Evolutionary conservation across 2,888 invertebrate genomes (phyloP), one percentile per base, ranked within the genome.

Genomic region (Ptycholaimellus sp.): DNA sequence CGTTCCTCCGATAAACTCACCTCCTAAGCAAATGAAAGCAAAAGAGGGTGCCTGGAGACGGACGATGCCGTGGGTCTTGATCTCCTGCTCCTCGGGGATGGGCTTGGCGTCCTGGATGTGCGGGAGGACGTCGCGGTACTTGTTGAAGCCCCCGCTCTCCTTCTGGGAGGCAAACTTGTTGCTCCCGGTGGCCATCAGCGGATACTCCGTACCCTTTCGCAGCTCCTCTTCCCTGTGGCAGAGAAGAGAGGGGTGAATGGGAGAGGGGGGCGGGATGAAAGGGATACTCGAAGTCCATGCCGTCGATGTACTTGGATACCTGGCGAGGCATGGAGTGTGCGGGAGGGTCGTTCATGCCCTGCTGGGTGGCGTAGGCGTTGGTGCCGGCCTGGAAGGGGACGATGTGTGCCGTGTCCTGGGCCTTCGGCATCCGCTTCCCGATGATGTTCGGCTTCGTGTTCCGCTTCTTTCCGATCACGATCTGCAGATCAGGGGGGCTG

Each of bases 11-110:
- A 40, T 30, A 23, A 30, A 32, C 21, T 40, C 35, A 27, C 35
- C 11, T 16, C 13, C 19, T n/a, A 25, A 34, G 13, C 4, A 2
- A 25, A 34, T 11, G n/a, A n/a, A 23, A n/a, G 5, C 4, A 21
- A 9, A 20, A 33, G 20, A 14, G 17, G 17, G 14, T 38, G 64
- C 63, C 47, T 67, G 66, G 18, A 65, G 56, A 18, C 64, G 52
- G 27, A 56, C 52, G 33, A 56, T 47, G 33, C 50, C 39, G 23
- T 39, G 52, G 16, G 53, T 53, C 40, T 49, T 49, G 36, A 47
- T 49, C 44, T 30, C 16, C 18, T 17, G 14, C 17, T 37, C 16
- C 19, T 27, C 14, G 7, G 20, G 11, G 21, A 13, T 30, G 13
- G 29, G 21, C 3, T 16, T 34, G 30, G 41, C 34, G 32, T 44